phyloP scores from a whole-genome alignment of 2,888 invertebrate genomes.

The Geophilus truncorum region DNA sequence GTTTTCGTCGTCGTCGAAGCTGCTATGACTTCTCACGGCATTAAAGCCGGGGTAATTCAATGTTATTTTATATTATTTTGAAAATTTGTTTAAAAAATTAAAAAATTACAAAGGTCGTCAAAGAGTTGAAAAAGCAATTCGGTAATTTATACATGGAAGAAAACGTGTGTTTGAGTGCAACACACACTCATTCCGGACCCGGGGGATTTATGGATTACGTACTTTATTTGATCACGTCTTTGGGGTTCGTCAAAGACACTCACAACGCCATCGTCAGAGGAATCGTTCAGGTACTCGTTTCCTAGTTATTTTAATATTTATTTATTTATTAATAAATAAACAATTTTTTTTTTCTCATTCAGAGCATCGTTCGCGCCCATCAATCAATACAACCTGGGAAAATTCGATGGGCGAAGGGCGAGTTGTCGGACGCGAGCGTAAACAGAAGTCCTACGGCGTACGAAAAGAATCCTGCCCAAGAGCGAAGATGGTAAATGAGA shows the following conservation, averaged over 20 bases:
- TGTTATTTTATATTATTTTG: background rate
- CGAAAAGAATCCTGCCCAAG: constrained; percentile 63
- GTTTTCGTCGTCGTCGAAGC: constrained; percentile 81
- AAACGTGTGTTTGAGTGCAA: constrained; percentile 83
- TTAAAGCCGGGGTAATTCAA: constrained; percentile 65
- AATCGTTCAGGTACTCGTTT: constrained; percentile 54
- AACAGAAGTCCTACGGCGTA: constrained; percentile 87
- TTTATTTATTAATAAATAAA: too few relatives aligned
- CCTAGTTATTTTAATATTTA: too few relatives aligned
- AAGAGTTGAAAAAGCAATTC: constrained; percentile 52
- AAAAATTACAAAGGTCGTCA: constrained; percentile 44
- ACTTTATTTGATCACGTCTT: constrained; percentile 77
- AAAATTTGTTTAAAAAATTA: background rate
- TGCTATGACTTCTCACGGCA: constrained; percentile 77
- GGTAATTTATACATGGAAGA: constrained; percentile 64
- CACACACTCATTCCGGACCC: constrained; percentile 84
- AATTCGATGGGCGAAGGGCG: constrained; percentile 63
- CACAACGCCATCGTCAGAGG: constrained; percentile 64
- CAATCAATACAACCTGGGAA: constrained; percentile 63
- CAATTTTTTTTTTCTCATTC: constrained; percentile 36
- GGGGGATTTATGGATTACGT: constrained; percentile 74
- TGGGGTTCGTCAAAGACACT: constrained; percentile 70
- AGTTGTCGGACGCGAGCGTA: constrained; percentile 72
- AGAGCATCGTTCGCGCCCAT: constrained; percentile 79
- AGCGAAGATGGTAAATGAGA: background rate